phyloP scores from a whole-genome alignment of 2,113 vertebrate species.

The Ciconia boyciana region DNA sequence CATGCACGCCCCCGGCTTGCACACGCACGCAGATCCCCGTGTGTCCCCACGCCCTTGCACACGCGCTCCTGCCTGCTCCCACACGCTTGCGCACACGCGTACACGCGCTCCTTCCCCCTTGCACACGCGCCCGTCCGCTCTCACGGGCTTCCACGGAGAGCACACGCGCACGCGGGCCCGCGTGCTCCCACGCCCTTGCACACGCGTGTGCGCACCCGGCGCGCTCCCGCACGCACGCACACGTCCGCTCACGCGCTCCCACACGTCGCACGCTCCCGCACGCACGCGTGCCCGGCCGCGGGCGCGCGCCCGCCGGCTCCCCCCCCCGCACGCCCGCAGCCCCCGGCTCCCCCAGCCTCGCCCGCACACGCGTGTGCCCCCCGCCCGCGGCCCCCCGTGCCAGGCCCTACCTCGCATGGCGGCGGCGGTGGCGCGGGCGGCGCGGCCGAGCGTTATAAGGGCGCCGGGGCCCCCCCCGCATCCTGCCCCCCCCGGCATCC shows the following conservation, averaged over 20 bases:
- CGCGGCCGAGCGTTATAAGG: background rate
- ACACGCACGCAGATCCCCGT: background rate
- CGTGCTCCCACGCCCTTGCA: background rate
- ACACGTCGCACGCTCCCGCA: background rate
- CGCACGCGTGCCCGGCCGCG: no score
- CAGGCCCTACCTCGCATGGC: background rate
- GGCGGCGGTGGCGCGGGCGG: background rate
- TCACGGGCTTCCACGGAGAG: background rate
- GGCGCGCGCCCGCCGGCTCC: no score
- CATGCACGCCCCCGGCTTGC: background rate
- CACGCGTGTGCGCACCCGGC: background rate
- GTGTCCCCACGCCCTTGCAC: background rate
- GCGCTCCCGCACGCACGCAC: background rate
- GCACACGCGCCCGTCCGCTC: background rate
- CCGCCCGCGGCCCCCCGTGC: no score
- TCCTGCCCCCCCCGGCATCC: background rate
- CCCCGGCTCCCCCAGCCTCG: background rate
- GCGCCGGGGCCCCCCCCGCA: background rate
- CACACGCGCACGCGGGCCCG: background rate
- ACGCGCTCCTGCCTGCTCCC: background rate
- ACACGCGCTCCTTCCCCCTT: background rate
- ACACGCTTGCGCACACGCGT: no score
- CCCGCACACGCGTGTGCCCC: background rate
- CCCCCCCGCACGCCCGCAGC: background rate
- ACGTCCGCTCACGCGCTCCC: background rate